Evolutionary conservation across 2,888 invertebrate genomes (phyloP).

Genomic region (Mycalesis mineus): DNA sequence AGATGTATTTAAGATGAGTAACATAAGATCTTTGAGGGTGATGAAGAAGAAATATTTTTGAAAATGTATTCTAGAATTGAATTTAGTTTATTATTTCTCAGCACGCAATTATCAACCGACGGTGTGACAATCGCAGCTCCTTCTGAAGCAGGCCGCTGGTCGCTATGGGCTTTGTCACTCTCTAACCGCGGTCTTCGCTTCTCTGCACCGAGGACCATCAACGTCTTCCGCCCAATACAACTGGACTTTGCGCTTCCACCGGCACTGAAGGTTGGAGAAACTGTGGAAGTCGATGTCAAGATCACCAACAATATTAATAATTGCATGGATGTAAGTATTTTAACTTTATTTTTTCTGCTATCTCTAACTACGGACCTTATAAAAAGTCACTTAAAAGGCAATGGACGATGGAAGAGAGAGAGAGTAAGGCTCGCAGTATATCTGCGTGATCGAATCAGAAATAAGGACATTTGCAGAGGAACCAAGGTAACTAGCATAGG

Average conservation of each 20-base stretch:
- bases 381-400: too few relatives aligned
- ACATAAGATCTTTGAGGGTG: too few relatives aligned
- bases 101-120: constrained; percentile 77
- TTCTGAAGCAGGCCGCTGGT: constrained; percentile 81
- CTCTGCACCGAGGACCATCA: constrained; percentile 78
- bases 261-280: constrained; percentile 80
- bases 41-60: too few relatives aligned
- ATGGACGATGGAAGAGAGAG: too few relatives aligned
- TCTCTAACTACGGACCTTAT: too few relatives aligned
- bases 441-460: too few relatives aligned
- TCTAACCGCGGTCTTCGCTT: constrained; percentile 74
- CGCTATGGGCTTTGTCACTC: constrained; percentile 80
- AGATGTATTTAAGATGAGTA: too few relatives aligned
- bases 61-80: too few relatives aligned
- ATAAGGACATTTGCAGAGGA: too few relatives aligned
- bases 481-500: too few relatives aligned
- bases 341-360: too few relatives aligned
- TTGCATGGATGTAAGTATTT: constrained; percentile 82
- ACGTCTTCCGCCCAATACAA: constrained; percentile 80
- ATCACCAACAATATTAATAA: constrained; percentile 83
- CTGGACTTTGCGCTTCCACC: constrained; percentile 80
- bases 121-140: constrained; percentile 79
- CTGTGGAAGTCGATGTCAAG: constrained; percentile 82
- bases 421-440: too few relatives aligned
- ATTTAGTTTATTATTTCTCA: constrained; percentile 34